Evolutionary conservation across 2,113 vertebrate genomes (phyloP).

Genomic region (Lampris megalopsis): DNA sequence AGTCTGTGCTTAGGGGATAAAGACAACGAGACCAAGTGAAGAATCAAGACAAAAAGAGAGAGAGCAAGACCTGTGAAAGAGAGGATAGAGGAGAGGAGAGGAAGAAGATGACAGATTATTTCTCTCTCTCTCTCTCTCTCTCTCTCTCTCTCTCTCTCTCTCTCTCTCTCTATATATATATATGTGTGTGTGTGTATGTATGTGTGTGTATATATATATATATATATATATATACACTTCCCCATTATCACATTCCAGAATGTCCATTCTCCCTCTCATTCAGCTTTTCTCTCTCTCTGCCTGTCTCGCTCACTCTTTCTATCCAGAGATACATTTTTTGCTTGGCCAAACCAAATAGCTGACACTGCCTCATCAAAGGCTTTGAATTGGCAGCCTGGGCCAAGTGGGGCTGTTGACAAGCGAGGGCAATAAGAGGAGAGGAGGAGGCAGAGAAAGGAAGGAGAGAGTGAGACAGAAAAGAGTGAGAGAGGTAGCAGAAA

Average conservation of each 20-base stretch:
- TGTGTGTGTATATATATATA: too few relatives aligned
- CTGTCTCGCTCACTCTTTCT: slow-evolving; percentile 50
- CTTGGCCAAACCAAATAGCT: slow-evolving; percentile 77
- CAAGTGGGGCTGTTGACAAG: slow-evolving; percentile 82
- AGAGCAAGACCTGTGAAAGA: slow-evolving; percentile 62
- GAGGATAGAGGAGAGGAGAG: slow-evolving; percentile 64
- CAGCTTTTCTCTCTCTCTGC: slow-evolving; percentile 51
- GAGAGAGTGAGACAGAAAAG: slow-evolving; percentile 59
- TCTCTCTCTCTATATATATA: too few relatives aligned
- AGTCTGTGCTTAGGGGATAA: slow-evolving; percentile 79
- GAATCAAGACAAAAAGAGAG: slow-evolving; percentile 37
- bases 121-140: slow-evolving; percentile 13
- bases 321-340: slow-evolving; percentile 72
- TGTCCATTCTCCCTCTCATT: slow-evolving; percentile 63
- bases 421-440: slow-evolving; percentile 74
- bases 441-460: slow-evolving; percentile 58
- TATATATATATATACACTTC: slow-evolving; percentile 43
- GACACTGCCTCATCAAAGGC: slow-evolving; percentile 82
- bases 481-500: slow-evolving; percentile 68
- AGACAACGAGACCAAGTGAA: slow-evolving; percentile 65
- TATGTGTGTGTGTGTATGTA: too few relatives aligned
- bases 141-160: too few relatives aligned
- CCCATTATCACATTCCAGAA: slow-evolving; percentile 53
- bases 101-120: slow-evolving; percentile 79
- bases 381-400: slow-evolving; percentile 74